phyloP scores from a whole-genome alignment of 2,797 vertebrate species.

The Astyanax mexicanus region DNA sequence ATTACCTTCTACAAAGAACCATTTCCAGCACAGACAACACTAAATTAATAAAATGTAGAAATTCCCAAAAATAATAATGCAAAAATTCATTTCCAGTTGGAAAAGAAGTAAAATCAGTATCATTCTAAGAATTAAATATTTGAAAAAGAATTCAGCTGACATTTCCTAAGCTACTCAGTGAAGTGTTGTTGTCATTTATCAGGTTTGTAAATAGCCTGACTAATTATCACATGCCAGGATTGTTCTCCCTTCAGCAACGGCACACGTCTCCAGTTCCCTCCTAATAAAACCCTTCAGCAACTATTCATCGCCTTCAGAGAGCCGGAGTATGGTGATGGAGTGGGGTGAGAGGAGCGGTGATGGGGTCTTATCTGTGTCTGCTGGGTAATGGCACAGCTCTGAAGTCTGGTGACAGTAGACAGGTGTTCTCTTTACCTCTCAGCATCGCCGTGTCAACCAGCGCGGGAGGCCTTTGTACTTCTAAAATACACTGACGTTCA shows the following conservation, averaged over 20 bases:
- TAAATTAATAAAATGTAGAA: too few species aligned
- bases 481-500: conserved; percentile 68
- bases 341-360: conserved; percentile 2
- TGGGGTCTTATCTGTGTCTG: conserved; percentile 26
- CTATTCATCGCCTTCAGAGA: conserved; percentile 33
- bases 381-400: conserved; percentile 64
- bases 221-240: conserved; percentile 48
- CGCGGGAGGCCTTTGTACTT: conserved; percentile 68
- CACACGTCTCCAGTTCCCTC: background rate
- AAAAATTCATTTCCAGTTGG: too few species aligned
- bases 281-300: conserved; percentile 40
- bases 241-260: background rate
- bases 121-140: too few species aligned
- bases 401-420: conserved; percentile 75
- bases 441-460: conserved; percentile 70
- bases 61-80: too few species aligned
- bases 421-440: conserved; percentile 76
- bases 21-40: too few species aligned
- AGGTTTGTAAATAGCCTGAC: too few species aligned
- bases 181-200: conserved; percentile 24
- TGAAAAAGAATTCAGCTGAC: background rate
- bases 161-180: background rate
- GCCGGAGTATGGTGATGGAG: background rate
- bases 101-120: too few species aligned
- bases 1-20: too few species aligned